Base-by-base conservation (phyloP, 2,797 vertebrate genomes). In the Setipinna tenuifilis region DNA sequence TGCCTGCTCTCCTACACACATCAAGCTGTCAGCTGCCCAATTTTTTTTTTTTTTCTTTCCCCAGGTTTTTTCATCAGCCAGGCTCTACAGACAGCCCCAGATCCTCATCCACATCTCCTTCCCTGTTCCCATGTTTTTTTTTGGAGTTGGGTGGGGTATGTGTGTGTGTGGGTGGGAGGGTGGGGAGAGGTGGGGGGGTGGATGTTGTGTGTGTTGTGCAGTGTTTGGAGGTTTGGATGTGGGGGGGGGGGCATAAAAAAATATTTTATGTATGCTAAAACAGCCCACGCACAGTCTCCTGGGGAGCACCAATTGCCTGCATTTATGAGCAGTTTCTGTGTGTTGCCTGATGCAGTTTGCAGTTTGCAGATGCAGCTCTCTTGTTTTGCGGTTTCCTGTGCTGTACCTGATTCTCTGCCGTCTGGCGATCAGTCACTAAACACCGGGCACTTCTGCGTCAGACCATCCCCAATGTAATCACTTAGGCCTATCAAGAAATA, bases 191-290 rank as follows among this genome's bases (percentile, higher is more conserved):
- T 92, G 93, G 92, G 92, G 92, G 89, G 91, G 87, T 89, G 86
- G 88, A 90, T 85, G 91, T 93, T 54, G 93, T 91, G 91, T 44
- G 71, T 65, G 61, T 28, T 65, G n/a, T 68, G 62, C n/a, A 41
- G 35, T 41, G 50, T 9, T 54, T 9, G 50, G 50, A 7, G 50
- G 50, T 48, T 3, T 10, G 46, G 46, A 3, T 48, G 46, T 2
- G 50, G 50, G 12, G 7, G 2, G 25, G 65, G 65, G 28, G 28
- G 65, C 65, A 71, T 71, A 14, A 94, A 94, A 14, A 94, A 90
- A 95, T 95, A 94, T 95, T 94, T 95, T 94, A 95, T 95, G 93
- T 93, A 94, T 94, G 91, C 93, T 92, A 92, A 90, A 87, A 88
- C 93, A 90, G 89, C 94, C 94, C 94, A 94, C 94, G 93, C 94